A percentile compares a stretch with the other conserved stretches of the same genome.
Conservation (phyloP, 2,113 vertebrate species). For the Typhlomys cinereus region DNA sequence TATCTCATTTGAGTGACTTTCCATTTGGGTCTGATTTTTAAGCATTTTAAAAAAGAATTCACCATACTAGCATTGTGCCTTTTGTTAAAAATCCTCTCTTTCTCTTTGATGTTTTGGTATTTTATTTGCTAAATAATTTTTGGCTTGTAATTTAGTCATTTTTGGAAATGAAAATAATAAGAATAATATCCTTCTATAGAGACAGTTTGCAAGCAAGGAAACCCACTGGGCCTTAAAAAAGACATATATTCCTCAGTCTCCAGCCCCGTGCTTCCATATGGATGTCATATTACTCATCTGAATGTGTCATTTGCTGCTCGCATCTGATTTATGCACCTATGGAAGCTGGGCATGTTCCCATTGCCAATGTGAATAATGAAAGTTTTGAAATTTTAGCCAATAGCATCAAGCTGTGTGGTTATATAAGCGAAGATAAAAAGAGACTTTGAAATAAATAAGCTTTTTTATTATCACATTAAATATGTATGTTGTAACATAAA, state of each 20-base stretch:
- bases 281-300: conserved; percentile 53
- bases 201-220: conserved; percentile 28
- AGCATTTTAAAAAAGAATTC: conserved; percentile 25
- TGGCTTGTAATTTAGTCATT: background rate
- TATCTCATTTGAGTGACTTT: conserved; percentile 50
- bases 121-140: conserved; percentile 18
- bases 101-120: background rate
- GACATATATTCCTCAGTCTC: background rate
- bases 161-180: conserved; percentile 16
- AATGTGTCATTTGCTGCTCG: conserved; percentile 43
- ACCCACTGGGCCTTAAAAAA: conserved; percentile 32
- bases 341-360: conserved; percentile 47
- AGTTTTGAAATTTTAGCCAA: conserved; percentile 66
- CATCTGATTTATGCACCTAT: conserved; percentile 54
- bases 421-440: conserved; percentile 69
- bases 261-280: background rate
- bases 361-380: conserved; percentile 50
- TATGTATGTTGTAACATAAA: conserved; percentile 68
- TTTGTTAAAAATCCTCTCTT: conserved; percentile 38
- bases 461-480: conserved; percentile 74
- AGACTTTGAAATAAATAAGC: conserved; percentile 65
- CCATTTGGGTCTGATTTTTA: conserved; percentile 34
- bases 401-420: conserved; percentile 56
- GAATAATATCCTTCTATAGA: background rate
- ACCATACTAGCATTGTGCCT: background rate